These are phyloP conservation scores for Drosophila nigrodunni DNA, from an alignment of 1,140 invertebrate species.

Conservation along the genomic window DNA sequence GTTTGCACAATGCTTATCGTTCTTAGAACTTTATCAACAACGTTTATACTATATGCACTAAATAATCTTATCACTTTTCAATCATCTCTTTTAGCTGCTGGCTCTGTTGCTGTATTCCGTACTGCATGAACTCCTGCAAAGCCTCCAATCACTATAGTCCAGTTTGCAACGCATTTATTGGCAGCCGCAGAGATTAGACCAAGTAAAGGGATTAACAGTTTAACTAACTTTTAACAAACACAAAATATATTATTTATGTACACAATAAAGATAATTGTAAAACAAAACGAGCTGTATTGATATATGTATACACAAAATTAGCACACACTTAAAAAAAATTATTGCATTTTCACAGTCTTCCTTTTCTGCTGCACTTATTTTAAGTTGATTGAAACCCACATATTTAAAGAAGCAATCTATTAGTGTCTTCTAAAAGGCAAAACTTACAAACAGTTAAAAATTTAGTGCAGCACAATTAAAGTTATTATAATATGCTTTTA, in stretches of 20 bases:
- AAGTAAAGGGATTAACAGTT: neutral
- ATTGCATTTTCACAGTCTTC: too few species aligned
- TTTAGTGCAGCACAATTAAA: neutral
- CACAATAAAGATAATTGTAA: neutral
- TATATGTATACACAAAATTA: too few species aligned
- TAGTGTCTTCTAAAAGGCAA: too few species aligned
- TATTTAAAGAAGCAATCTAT: too few species aligned
- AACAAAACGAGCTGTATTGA: neutral
- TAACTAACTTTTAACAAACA: neutral
- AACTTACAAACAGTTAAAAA: too few species aligned
- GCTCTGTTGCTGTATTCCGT: constrained; percentile 87
- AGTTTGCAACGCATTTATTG: constrained; percentile 87
- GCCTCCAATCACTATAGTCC: constrained; percentile 88
- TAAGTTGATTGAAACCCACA: too few species aligned
- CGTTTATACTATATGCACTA: neutral
- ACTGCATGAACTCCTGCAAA: constrained; percentile 88
- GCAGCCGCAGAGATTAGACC: constrained; percentile 76
- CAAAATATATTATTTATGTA: neutral
- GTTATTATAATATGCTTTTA: too few species aligned
- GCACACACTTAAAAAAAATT: too few species aligned
- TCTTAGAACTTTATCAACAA: too few species aligned
- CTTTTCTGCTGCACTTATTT: too few species aligned
- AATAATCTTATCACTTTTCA: neutral
- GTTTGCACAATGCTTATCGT: neutral
- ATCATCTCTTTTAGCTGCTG: constrained; percentile 84